Evolutionary conservation across 2,888 invertebrate genomes (phyloP).

Genomic region (Sceliomorpha sp.): DNA sequence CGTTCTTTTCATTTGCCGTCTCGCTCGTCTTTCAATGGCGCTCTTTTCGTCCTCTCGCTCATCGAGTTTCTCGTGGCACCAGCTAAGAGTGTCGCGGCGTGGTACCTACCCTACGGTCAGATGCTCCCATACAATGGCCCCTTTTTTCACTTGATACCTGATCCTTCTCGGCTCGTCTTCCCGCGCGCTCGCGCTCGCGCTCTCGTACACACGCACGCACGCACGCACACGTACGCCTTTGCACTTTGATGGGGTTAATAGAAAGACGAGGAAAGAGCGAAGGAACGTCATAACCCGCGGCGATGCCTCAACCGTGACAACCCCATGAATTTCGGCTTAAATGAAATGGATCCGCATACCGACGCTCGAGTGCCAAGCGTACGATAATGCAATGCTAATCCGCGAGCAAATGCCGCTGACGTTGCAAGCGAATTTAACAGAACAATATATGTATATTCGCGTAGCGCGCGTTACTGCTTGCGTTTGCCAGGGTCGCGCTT

Average conservation of each 20-base stretch:
- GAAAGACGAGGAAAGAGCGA: constrained; percentile 34
- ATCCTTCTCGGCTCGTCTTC: constrained; percentile 68
- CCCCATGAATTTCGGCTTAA: constrained; percentile 80
- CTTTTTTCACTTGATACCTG: constrained; percentile 75
- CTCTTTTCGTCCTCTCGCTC: constrained; percentile 41
- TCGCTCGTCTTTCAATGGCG: constrained; percentile 30
- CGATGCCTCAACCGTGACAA: constrained; percentile 54
- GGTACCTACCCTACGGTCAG: constrained; percentile 78
- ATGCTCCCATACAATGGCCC: constrained; percentile 78
- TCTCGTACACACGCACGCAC: constrained; percentile 59
- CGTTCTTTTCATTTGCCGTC: constrained; percentile 59
- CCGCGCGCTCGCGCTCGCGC: constrained; percentile 38
- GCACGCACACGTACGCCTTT: constrained; percentile 32
- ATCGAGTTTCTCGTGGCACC: constrained; percentile 39
- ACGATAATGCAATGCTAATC: constrained; percentile 79
- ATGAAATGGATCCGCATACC: constrained; percentile 76
- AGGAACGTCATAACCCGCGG: constrained; percentile 62
- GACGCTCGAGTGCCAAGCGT: constrained; percentile 56
- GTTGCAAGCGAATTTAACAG: constrained; percentile 42
- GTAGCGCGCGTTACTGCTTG: too few species aligned
- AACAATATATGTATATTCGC: background rate
- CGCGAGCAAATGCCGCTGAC: constrained; percentile 57
- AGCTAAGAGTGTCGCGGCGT: constrained; percentile 54
- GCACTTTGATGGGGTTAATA: constrained; percentile 43
- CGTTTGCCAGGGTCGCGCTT: too few species aligned